Conservation (phyloP, 2,113 vertebrate species). For the human region GRCh38 chr3:4692001-4692500, state of each 20-base stretch:
- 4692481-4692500: not conserved
- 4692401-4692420: not conserved
- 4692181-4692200: not conserved
- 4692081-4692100: too few species aligned
- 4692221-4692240: rapidly evolving
- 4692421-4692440: not conserved
- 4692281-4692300: not conserved
- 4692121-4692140: too few species aligned
- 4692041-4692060: too few species aligned
- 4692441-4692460: not conserved
- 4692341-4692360: not conserved
- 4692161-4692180: not conserved
- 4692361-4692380: not conserved
- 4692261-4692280: not conserved
- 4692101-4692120: too few species aligned
- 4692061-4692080: too few species aligned
- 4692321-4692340: not conserved
- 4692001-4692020: too few species aligned
- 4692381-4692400: not conserved
- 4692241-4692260: too few species aligned
- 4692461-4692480: not conserved
- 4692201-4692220: not conserved
- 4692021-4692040: too few species aligned
- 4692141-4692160: too few species aligned
- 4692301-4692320: not conserved